phyloP scores from a whole-genome alignment of 2,888 invertebrate species.

The Volucella bombylans region DNA sequence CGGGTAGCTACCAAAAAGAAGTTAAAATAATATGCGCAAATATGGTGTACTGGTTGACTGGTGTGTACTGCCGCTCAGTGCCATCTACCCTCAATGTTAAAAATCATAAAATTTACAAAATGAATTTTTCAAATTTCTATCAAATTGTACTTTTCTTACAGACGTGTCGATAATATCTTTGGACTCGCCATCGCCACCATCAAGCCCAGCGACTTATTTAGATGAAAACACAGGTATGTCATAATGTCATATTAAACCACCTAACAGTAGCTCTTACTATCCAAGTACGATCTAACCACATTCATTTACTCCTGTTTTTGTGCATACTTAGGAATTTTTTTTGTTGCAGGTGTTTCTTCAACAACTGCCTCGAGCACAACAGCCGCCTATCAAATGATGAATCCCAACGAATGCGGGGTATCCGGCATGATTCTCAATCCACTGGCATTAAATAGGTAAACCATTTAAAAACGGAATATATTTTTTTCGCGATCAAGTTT shows the following conservation, averaged over 20 bases:
- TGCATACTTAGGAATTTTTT: slow-evolving; percentile 25
- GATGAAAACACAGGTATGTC: slow-evolving; percentile 72
- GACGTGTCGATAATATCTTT: slow-evolving; percentile 77
- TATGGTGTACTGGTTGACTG: too few species aligned
- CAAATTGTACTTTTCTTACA: slow-evolving; percentile 40
- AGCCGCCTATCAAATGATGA: slow-evolving; percentile 40
- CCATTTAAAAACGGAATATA: slow-evolving; percentile 23
- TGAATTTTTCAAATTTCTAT: background rate
- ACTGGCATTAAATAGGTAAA: slow-evolving; percentile 64
- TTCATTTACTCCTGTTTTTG: background rate
- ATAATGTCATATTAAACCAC: slow-evolving; percentile 45
- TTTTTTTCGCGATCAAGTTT: slow-evolving; percentile 10
- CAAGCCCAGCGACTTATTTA: slow-evolving; percentile 75
- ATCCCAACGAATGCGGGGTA: slow-evolving; percentile 50
- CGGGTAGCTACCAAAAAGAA: too few species aligned
- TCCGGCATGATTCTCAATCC: slow-evolving; percentile 64
- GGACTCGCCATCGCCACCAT: slow-evolving; percentile 79
- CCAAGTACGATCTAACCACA: background rate
- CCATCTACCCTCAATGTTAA: too few species aligned
- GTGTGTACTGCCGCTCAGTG: too few species aligned
- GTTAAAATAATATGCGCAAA: too few species aligned
- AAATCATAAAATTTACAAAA: too few species aligned
- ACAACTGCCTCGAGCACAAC: slow-evolving; percentile 51
- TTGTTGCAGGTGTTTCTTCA: slow-evolving; percentile 63
- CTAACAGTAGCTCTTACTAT: background rate